phyloP scores from a whole-genome alignment of 2,113 vertebrate genomes.

The Papio anubis region DNA sequence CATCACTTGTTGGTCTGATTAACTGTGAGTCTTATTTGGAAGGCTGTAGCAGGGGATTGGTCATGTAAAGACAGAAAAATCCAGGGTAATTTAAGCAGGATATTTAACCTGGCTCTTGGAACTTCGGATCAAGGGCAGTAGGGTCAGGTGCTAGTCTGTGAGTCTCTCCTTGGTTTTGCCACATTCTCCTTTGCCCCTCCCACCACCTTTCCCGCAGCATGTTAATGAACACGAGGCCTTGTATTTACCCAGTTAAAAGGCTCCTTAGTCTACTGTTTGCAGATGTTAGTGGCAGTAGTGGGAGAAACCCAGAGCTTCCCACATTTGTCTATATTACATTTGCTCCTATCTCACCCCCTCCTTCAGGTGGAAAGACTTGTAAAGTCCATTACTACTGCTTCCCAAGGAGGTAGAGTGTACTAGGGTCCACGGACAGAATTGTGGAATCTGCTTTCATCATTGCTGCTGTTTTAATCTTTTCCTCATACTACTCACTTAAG shows the following conservation, averaged over 20 bases:
- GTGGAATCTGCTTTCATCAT: background rate
- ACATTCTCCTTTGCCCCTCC: background rate
- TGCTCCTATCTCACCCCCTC: background rate
- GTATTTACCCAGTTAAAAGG: background rate
- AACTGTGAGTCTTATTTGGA: background rate
- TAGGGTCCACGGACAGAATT: background rate
- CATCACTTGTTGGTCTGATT: background rate
- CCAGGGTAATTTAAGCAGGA: background rate
- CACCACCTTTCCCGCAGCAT: background rate
- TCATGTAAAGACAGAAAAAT: background rate
- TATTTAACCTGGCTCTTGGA: background rate
- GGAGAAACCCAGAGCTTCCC: background rate
- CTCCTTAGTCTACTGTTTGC: background rate
- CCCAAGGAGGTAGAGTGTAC: background rate
- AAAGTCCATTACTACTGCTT: background rate
- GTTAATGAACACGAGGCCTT: constrained; percentile 11
- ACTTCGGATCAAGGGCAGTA: background rate
- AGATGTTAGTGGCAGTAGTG: background rate
- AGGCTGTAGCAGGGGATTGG: background rate
- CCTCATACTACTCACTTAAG: background rate
- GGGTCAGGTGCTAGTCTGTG: background rate
- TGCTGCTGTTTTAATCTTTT: background rate
- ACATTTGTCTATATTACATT: background rate
- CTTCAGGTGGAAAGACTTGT: background rate
- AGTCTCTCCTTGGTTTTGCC: background rate